A percentile compares a stretch with the other conserved stretches of the same genome.
Conservation (phyloP, 2,113 vertebrate species). For the Odocoileus virginianus region DNA sequence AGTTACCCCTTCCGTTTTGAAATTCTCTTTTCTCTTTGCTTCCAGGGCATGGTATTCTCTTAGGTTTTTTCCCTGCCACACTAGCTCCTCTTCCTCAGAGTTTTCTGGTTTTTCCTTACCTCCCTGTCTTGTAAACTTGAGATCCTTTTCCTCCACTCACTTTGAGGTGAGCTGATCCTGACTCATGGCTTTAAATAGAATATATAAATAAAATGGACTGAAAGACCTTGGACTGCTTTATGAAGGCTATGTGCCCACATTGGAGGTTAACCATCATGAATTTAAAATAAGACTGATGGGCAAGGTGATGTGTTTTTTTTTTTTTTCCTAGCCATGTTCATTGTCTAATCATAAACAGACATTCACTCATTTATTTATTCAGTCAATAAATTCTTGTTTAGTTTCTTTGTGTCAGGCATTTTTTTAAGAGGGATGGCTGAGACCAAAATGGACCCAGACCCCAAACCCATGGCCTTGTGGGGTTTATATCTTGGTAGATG, state of each 20-base stretch:
- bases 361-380: background rate
- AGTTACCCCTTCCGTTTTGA: background rate
- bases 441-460: background rate
- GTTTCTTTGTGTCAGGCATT: background rate
- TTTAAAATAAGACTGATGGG: background rate
- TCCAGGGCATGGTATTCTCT: background rate
- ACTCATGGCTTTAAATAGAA: background rate
- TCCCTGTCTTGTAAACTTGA: background rate
- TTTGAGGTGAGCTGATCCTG: background rate
- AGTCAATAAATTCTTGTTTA: background rate
- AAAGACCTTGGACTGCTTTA: background rate
- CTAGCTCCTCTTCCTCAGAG: background rate
- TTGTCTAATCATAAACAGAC: background rate
- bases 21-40: background rate
- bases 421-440: background rate
- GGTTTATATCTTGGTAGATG: background rate
- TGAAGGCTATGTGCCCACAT: background rate
- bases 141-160: background rate
- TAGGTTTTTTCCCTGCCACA: background rate
- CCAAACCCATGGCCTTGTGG: background rate
- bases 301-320: background rate
- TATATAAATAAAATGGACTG: background rate
- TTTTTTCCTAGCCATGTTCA: background rate
- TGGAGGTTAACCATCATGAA: background rate
- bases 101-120: background rate